Evolutionary conservation across 53 echinoderm and acorn worm species (phyloP), one percentile per base, ranked within the genome.

Genomic region (Temnopleurus reevesii): DNA sequence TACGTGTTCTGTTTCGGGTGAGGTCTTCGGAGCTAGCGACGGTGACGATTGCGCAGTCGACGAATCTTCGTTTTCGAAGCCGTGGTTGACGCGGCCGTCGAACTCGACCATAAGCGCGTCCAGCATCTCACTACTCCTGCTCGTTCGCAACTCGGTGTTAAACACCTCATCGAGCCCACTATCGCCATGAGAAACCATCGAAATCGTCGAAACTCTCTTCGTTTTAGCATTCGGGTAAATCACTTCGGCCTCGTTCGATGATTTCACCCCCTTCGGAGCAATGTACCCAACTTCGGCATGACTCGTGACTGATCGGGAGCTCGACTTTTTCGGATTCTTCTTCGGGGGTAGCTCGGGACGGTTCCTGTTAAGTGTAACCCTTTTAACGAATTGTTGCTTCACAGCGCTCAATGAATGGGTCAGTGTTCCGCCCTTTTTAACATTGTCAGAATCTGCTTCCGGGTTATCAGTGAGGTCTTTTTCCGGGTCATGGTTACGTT

Each of bases 281-380:
- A 46, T 60, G 85, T 85, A 85, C 4, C 12, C 55, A 35, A 21
- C 83, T 83, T 55, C 83, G 21, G 56, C 53, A 10, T 53, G 7
- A 2, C 54, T 55, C 54, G 83, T 35, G 27, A 46, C 30, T 17
- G 59, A 43, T 43, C 45, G 59, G 38, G 85, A 59, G 23, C 59
- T 59, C 1, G 85, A 85, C 23, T 49, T 85, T 60, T 85, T 85
- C 60, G 85, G 85, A 31, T 87, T 87, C 88, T 87, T 64, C 36
- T 87, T 87, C 71, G 88, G 88, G 19, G 88, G 88, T 18, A 87
- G 71, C 8, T 64, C 71, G 55, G 88, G 88, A 9, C 76, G 51
- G 71, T 66, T 87, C 47, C 88, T 65, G 36, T 13, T 53, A 4
- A 87, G 35, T 33, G 88, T 87, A 19, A 87, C 88, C 5, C 88